Evolutionary conservation across 2,113 vertebrate species (phyloP).

Genomic region (Tenrec ecaudatus): DNA sequence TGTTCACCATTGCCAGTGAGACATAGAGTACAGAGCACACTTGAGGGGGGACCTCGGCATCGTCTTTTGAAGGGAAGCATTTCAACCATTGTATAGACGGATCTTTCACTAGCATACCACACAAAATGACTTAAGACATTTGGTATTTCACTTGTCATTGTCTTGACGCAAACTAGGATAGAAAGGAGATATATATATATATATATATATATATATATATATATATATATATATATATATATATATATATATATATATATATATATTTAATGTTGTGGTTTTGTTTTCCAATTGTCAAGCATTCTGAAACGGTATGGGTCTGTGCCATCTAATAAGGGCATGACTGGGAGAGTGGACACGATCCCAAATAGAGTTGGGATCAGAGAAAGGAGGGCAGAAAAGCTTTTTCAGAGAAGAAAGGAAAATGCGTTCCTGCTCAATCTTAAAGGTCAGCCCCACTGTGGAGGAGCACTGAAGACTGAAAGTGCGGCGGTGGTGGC

Average conservation of each 20-base stretch:
- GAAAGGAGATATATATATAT: not conserved
- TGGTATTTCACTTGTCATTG: not conserved
- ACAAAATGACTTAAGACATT: not conserved
- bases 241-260: too few relatives aligned
- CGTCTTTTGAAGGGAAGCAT: not conserved
- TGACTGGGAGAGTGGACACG: not conserved
- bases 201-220: too few relatives aligned
- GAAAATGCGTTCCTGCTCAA: not conserved
- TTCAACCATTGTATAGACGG: not conserved
- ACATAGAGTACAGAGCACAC: not conserved
- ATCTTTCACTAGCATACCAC: not conserved
- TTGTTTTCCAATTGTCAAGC: conserved; percentile 1
- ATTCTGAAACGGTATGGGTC: not conserved
- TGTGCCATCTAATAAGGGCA: not conserved
- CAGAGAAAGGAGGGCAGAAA: conserved; percentile 34
- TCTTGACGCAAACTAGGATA: conserved; percentile 22
- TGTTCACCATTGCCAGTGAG: not conserved
- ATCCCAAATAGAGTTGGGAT: not conserved
- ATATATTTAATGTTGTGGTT: not conserved
- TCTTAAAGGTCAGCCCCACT: conserved; percentile 46
- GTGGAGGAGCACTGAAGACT: not conserved
- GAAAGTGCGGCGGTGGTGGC: not conserved
- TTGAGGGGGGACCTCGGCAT: not conserved
- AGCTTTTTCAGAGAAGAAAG: conserved; percentile 14
- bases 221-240: too few relatives aligned